These are phyloP conservation scores for Lutjanus campechanus DNA, from an alignment of 2,797 vertebrate genomes.

Conservation along the genomic window DNA sequence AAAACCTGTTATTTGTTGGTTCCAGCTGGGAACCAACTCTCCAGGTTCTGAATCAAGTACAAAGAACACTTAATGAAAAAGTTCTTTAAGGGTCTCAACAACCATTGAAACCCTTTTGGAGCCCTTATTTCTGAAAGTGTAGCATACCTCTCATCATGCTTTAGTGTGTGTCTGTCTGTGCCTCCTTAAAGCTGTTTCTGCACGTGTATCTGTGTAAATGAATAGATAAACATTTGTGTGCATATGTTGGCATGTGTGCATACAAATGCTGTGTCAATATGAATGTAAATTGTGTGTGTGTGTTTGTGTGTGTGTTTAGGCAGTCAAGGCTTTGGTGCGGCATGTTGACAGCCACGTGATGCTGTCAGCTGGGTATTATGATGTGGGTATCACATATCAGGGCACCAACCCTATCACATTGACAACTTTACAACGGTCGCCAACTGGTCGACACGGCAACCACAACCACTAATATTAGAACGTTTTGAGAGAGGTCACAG, in stretches of 20 bases:
- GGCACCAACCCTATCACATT: conserved; percentile 53
- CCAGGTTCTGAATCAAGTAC: too few relatives aligned
- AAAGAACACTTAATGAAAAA: too few relatives aligned
- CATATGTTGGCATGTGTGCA: not conserved
- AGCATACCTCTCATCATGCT: conserved; percentile 21
- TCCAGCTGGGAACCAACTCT: too few relatives aligned
- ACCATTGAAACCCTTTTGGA: too few relatives aligned
- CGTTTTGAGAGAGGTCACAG: conserved; percentile 58
- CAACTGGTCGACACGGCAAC: conserved; percentile 54
- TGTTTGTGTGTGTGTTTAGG: conserved; percentile 15
- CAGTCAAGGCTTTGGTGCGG: conserved; percentile 36
- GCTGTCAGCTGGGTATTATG: conserved; percentile 59
- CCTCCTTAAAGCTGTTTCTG: not conserved
- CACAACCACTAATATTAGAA: conserved; percentile 72
- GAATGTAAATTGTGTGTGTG: conserved; percentile 21
- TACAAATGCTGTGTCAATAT: not conserved
- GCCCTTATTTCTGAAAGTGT: too few relatives aligned
- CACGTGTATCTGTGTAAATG: not conserved
- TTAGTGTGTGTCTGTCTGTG: not conserved
- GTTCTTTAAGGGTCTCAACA: too few relatives aligned
- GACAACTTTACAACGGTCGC: conserved; percentile 73
- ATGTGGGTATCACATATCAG: conserved; percentile 61
- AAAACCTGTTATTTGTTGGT: too few relatives aligned
- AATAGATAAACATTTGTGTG: not conserved
- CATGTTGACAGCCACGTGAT: conserved; percentile 66